Evolutionary conservation across 2,888 invertebrate species (phyloP).

Genomic region (Eupithecia subfuscata): DNA sequence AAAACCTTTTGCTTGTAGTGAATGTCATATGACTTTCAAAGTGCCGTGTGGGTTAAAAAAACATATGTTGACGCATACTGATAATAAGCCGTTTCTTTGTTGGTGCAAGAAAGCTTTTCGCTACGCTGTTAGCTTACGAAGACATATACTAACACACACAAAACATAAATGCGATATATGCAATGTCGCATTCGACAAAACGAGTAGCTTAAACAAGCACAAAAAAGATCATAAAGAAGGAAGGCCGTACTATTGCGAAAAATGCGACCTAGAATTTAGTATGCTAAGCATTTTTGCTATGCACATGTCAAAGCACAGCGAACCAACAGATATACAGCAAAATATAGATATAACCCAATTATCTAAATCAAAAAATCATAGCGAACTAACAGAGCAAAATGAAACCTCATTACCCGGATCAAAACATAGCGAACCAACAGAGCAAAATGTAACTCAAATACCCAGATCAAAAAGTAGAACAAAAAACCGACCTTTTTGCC

Average conservation of each 20-base stretch:
- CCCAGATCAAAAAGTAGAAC: neutral
- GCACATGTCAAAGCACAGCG: neutral
- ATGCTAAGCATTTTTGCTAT: neutral
- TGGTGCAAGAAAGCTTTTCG: slow-evolving; percentile 9
- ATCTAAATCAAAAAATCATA: neutral
- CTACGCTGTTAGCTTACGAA: neutral
- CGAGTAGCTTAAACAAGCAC: neutral
- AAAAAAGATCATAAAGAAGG: slow-evolving; percentile 7
- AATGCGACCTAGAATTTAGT: neutral
- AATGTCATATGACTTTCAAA: slow-evolving; percentile 5
- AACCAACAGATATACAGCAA: neutral
- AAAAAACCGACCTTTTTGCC: neutral
- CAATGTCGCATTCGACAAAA: neutral
- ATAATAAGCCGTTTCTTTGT: slow-evolving; percentile 1
- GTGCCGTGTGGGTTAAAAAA: slow-evolving; percentile 2
- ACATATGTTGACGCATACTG: slow-evolving; percentile 10
- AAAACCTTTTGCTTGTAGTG: slow-evolving; percentile 1
- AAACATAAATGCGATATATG: slow-evolving; percentile 7
- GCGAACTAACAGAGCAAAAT: neutral
- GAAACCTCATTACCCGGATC: neutral
- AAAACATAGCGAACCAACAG: neutral
- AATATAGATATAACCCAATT: neutral
- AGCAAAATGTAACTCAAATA: neutral
- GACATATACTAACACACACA: neutral
- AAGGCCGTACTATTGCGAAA: slow-evolving; percentile 2